phyloP scores from a whole-genome alignment of 2,797 vertebrate genomes.

The Takifugu rubripes region DNA sequence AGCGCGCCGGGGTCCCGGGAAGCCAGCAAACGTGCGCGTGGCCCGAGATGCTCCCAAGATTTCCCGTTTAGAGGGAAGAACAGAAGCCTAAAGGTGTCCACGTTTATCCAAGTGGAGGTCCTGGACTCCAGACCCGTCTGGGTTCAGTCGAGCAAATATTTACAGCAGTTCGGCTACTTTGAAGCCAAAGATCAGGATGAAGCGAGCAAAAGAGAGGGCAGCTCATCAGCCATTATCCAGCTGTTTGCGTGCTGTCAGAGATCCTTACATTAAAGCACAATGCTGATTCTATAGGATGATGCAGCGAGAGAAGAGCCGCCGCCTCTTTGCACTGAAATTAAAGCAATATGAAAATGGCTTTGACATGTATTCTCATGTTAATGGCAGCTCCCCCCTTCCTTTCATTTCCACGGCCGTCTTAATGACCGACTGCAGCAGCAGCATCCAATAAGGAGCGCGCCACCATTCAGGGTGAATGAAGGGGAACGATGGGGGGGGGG shows the following conservation, averaged over 20 bases:
- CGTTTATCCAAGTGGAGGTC: slow-evolving; percentile 68
- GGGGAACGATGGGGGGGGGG: slow-evolving; percentile 49
- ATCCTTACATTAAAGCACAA: slow-evolving; percentile 37
- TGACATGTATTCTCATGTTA: slow-evolving; percentile 69
- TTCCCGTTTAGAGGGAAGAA: slow-evolving; percentile 34
- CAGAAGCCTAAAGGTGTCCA: slow-evolving; percentile 40
- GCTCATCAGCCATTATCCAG: slow-evolving; percentile 32
- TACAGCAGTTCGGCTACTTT: slow-evolving; percentile 49
- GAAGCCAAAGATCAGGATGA: slow-evolving; percentile 10
- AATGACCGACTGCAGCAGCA: slow-evolving; percentile 50
- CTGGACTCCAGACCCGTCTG: slow-evolving; percentile 38
- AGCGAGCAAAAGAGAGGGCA: slow-evolving; percentile 1
- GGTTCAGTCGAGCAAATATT: slow-evolving; percentile 51
- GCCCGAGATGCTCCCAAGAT: slow-evolving; percentile 39
- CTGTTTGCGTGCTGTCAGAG: slow-evolving; percentile 39
- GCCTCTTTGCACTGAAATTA: slow-evolving; percentile 48
- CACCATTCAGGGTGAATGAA: slow-evolving; percentile 60
- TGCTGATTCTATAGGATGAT: slow-evolving; percentile 32
- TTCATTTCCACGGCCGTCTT: slow-evolving; percentile 37
- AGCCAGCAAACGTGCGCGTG: slow-evolving; percentile 34
- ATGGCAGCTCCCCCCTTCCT: slow-evolving; percentile 34
- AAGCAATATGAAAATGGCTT: slow-evolving; percentile 59
- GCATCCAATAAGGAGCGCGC: slow-evolving; percentile 43
- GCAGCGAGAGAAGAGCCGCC: slow-evolving; percentile 25
- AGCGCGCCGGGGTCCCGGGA: neutral